A percentile compares a stretch with the other conserved stretches of the same genome.
These are phyloP conservation scores for Brachionus manjavacas DNA, from an alignment of 1,140 invertebrate species.

Conservation along the genomic window DNA sequence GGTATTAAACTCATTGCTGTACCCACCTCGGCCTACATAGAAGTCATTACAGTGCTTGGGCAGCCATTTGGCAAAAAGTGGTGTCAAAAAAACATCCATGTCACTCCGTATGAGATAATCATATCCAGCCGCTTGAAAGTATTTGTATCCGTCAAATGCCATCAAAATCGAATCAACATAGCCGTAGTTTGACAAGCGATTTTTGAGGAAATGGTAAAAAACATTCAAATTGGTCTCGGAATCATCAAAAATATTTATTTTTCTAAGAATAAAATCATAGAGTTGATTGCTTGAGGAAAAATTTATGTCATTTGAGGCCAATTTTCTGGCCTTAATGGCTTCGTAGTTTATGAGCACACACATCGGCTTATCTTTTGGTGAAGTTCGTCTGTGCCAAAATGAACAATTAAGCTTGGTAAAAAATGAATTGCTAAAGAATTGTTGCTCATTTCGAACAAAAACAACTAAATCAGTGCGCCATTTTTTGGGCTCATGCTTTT, in stretches of 20 bases:
- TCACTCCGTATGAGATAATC: slow-evolving; percentile 21
- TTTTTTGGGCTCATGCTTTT: not conserved
- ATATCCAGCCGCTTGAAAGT: slow-evolving; percentile 10
- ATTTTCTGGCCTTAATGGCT: not conserved
- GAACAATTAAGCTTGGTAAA: slow-evolving; percentile 10
- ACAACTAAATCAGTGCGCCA: slow-evolving; percentile 40
- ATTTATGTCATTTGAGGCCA: not conserved
- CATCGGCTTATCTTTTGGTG: slow-evolving; percentile 2
- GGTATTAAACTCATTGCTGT: slow-evolving; percentile 11
- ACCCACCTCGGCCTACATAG: slow-evolving; percentile 35
- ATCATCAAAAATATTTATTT: slow-evolving; percentile 1
- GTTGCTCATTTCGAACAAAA: slow-evolving; percentile 2
- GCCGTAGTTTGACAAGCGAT: not conserved
- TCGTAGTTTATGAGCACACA: not conserved
- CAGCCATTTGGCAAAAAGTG: slow-evolving; percentile 19
- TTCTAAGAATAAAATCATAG: not conserved
- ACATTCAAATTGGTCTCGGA: not conserved
- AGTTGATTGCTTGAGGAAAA: not conserved
- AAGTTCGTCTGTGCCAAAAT: not conserved
- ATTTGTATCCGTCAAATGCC: slow-evolving; percentile 35
- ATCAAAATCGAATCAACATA: slow-evolving; percentile 41
- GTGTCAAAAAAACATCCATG: slow-evolving; percentile 40
- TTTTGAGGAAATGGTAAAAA: slow-evolving; percentile 25
- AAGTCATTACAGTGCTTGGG: slow-evolving; percentile 29
- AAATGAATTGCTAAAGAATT: slow-evolving; percentile 5